Evolutionary conservation across 2,888 invertebrate genomes (phyloP).

Genomic region (Oscheius onirici): DNA sequence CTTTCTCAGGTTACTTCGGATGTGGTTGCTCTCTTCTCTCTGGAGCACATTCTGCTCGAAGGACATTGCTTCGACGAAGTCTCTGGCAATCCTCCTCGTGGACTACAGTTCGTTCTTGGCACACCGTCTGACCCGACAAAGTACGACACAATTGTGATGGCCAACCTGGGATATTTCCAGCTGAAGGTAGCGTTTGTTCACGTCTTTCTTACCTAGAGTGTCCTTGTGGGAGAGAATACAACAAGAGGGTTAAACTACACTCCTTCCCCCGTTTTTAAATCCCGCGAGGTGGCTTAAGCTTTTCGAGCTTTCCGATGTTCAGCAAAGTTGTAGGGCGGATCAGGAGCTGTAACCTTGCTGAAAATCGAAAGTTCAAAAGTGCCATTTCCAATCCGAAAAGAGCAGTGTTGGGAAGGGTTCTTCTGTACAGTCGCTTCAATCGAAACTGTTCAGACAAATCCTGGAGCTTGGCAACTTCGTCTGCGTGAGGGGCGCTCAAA

Average conservation of each 20-base stretch:
- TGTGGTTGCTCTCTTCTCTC: slow-evolving; percentile 86
- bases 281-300: too few species aligned
- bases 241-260: too few species aligned
- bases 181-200: too few species aligned
- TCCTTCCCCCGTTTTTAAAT: too few species aligned
- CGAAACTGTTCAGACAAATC: slow-evolving; percentile 79
- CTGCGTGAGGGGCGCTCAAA: slow-evolving; percentile 90
- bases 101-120: slow-evolving; percentile 93
- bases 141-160: slow-evolving; percentile 99
- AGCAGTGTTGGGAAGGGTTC: too few species aligned
- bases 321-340: too few species aligned
- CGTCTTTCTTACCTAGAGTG: too few species aligned
- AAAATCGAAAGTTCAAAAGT: not conserved
- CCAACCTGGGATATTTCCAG: slow-evolving; percentile 97
- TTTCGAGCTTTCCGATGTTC: too few species aligned
- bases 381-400: too few species aligned
- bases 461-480: slow-evolving; percentile 91
- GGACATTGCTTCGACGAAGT: slow-evolving; percentile 90
- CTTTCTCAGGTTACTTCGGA: slow-evolving; percentile 71
- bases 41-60: slow-evolving; percentile 92
- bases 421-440: too few species aligned
- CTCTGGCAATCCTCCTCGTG: slow-evolving; percentile 90
- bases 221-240: too few species aligned
- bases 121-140: slow-evolving; percentile 77
- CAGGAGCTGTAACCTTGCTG: too few species aligned